Evolutionary conservation across 2,797 vertebrate genomes (phyloP), one percentile per base, ranked within the genome.

Genomic region (Intellagama lesueurii): DNA sequence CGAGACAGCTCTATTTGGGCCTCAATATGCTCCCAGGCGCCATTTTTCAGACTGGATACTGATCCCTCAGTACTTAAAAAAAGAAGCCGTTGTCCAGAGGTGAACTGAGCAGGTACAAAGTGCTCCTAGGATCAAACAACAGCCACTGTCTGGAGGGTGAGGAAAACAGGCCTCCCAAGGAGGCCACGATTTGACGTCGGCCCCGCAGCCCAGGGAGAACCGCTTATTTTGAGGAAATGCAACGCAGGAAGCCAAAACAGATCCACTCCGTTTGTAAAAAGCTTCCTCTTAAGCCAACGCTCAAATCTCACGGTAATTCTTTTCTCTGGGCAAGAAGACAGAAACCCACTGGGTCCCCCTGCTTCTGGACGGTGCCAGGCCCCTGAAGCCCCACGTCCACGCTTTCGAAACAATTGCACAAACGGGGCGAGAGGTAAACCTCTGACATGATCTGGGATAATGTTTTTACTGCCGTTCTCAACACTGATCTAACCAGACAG

Each of bases 131-230:
- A 77, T 4, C 26, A 6, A 77, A 14, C 14, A 52, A 60, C n/a
- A 32, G 60, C 7, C 19, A 7, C 19, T 8, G 16, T 19, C n/a
- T 3, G 7, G 49, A 47, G 17, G 0, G 30, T 1, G 11, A 28
- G 24, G 40, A 26, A 28, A 80, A 56, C 16, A 32, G 30, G 7
- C 72, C 7, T 32, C 28, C 44, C 83, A 35, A 5, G 32, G 24
- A 82, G 11, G 32, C 30, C 22, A 11, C 28, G 60, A 28, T 82
- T 40, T 12, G 11, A 40, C 35, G 22, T 5, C 19, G 40, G 11
- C 16, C n/a, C 1, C 2, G 17, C 1, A 19, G 24, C 4, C 2
- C 26, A 28, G 7, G n/a, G 14, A 17, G 28, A 49, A 12, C 9
- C 11, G 2, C 5, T 7, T 5, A 11, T 72, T 14, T 49, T 22